Base-by-base conservation (phyloP, 2,888 invertebrate genomes). In the Sphaeridia pumilis region DNA sequence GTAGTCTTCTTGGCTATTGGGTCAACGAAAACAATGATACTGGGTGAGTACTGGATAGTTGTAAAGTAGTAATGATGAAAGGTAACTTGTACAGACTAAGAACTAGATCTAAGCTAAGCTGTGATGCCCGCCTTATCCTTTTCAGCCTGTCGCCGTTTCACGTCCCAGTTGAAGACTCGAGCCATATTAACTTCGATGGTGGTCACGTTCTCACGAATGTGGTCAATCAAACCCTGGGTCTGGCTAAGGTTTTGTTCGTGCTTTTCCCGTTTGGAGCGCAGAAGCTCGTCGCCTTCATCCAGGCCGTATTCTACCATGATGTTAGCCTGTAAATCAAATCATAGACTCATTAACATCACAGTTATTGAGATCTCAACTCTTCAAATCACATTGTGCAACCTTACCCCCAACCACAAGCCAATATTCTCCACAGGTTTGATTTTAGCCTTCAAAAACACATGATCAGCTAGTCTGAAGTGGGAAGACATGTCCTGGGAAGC, bases 161-260 rank as follows among this genome's bases (percentile, higher is more conserved):
- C 92, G 74, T 94, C 89, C 94, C 94, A 95, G 72, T 97, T 97
- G 71, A 88, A 94, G 24, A 97, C 90, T 69, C 97, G 77, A 27
- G 97, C 95, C 90, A 97, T 94, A 71, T 95, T 97, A 24, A 97
- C 97, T 80, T 98, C 97, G 43, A 92, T 89, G 21, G 94, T 97
- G 17, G 97, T 98, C 68, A 89, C 86, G 73, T 97, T 97, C 76
- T 97, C 95, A 68, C 94, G 84, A 70, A 65, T 77, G 17, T 45
- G 48, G 43, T 65, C 64, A 45, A 65, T 63, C 3, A 63, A 38
- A 25, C 57, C 54, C 28, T 58, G 60, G 12, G 63, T 63, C 22
- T 56, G 50, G 17, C 57, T 58, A 31, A 65, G 41, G 54, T 56
- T 61, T 36, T 46, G 44, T 45, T 61, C 58, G 7, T 62, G 63